phyloP scores from a whole-genome alignment of 2,888 invertebrate genomes.

The Linnaemya vulpina region DNA sequence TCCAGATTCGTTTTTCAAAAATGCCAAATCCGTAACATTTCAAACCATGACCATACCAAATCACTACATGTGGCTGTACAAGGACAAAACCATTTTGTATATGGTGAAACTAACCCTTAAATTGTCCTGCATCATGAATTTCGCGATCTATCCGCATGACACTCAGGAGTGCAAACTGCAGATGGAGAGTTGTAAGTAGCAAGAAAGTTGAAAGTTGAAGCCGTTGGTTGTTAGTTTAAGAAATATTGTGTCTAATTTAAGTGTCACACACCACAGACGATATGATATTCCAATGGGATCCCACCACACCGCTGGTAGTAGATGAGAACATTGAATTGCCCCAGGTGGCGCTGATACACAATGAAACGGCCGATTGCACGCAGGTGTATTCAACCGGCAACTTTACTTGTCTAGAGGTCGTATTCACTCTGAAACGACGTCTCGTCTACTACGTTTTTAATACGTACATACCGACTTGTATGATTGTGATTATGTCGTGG shows the following conservation, averaged over 20 bases:
- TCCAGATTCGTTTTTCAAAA: constrained; percentile 96
- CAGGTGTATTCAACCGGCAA: constrained; percentile 88
- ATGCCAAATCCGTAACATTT: constrained; percentile 95
- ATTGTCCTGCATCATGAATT: constrained; percentile 96
- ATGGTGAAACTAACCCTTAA: constrained; percentile 93
- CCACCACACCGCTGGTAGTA: constrained; percentile 92
- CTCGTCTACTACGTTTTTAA: constrained; percentile 96
- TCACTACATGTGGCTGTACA: constrained; percentile 96
- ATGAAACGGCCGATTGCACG: constrained; percentile 93
- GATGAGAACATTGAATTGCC: constrained; percentile 94
- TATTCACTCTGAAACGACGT: constrained; percentile 93
- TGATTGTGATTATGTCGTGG: constrained; percentile 98
- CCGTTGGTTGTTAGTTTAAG: background rate
- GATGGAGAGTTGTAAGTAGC: constrained; percentile 94
- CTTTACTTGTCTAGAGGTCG: constrained; percentile 95
- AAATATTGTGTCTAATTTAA: constrained; percentile 78
- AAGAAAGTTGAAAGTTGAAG: background rate
- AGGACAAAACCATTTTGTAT: constrained; percentile 92
- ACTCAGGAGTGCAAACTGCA: constrained; percentile 96
- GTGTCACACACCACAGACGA: constrained; percentile 95
- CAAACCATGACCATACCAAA: constrained; percentile 98
- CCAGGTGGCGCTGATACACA: constrained; percentile 93
- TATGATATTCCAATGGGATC: constrained; percentile 94
- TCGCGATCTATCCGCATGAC: constrained; percentile 96
- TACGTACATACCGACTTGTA: constrained; percentile 96